Evolutionary conservation across 2,888 invertebrate species (phyloP), one percentile per base, ranked within the genome.

Genomic region (Hypsopygia costalis): DNA sequence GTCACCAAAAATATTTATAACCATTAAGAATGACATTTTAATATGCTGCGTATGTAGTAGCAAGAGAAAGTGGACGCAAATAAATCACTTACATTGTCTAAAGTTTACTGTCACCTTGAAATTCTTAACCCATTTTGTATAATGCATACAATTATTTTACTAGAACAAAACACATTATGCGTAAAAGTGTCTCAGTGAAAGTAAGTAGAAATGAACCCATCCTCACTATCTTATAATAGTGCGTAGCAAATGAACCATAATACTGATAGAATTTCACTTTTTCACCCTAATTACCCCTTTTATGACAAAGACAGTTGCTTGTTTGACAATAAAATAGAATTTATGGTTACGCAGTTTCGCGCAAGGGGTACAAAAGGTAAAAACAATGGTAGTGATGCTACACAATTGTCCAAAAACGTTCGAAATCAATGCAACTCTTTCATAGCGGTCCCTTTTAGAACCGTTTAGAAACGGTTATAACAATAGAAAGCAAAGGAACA

Each of bases 361-460:
- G 67, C 66, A 66, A 69, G 62, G 44, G 67, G 58, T 59, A 76
- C 70, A 69, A 71, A 62, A 61, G 60, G 52, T 56, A 16, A 16
- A 16, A 4, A 16, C 16, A 16, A 16, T 16, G 16, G 4, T 2
- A 16, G 2, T 3, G 16, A 16, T 58, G 64, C 54, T 50, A 52
- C 47, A 55, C 59, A 58, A 65, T 75, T 57, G 64, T 51, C 41
- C 49, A 60, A 58, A 59, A 53, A 46, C 64, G 72, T 71, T 62
- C 71, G 58, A 64, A 66, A 79, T 82, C 81, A 80, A 83, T 86
- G 86, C 83, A 87, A 87, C 82, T 77, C 82, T 80, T 74, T 72
- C 62, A 58, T 78, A 87, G 85, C 85, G 86, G 85, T 76, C 54
- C 72, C 67, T 67, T 79, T 80, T 68, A 62, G 67, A 65, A 69